Evolutionary conservation across 2,797 vertebrate genomes (phyloP).

Genomic region (Podarcis lilfordi): DNA sequence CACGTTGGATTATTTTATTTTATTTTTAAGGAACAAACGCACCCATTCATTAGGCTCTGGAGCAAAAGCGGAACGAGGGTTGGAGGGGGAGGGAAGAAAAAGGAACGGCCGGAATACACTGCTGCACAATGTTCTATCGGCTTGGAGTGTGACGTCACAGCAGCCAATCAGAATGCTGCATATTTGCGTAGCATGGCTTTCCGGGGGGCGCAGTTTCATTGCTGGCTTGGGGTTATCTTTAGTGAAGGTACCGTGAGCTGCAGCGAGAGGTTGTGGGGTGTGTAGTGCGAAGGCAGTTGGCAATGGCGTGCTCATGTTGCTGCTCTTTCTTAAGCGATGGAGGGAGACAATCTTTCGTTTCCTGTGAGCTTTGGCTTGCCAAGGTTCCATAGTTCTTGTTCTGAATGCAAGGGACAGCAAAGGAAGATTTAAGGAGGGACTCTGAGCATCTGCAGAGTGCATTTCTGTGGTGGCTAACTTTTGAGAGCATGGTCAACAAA

Average conservation of each 20-base stretch:
- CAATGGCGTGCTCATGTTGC: too few species aligned
- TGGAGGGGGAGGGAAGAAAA: too few species aligned
- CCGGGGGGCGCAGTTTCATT: neutral
- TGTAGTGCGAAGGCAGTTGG: neutral
- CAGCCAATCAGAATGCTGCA: neutral
- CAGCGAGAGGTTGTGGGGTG: neutral
- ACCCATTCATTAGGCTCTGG: fast-evolving
- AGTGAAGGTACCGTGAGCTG: neutral
- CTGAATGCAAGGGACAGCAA: neutral
- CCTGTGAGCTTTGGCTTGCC: neutral
- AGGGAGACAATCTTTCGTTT: neutral
- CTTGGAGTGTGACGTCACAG: neutral
- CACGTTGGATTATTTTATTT: too few species aligned
- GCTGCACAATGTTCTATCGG: neutral
- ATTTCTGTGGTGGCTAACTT: neutral
- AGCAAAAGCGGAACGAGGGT: too few species aligned
- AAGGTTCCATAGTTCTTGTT: neutral
- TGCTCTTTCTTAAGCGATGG: neutral
- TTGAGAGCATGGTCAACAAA: neutral
- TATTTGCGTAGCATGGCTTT: neutral
- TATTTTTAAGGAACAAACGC: neutral
- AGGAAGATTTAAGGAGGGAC: neutral
- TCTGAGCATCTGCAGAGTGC: neutral
- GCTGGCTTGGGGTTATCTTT: neutral
- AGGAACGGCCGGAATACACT: neutral